Evolutionary conservation across 2,888 invertebrate genomes (phyloP), one percentile per base, ranked within the genome.

Genomic region (Andricus curvator): DNA sequence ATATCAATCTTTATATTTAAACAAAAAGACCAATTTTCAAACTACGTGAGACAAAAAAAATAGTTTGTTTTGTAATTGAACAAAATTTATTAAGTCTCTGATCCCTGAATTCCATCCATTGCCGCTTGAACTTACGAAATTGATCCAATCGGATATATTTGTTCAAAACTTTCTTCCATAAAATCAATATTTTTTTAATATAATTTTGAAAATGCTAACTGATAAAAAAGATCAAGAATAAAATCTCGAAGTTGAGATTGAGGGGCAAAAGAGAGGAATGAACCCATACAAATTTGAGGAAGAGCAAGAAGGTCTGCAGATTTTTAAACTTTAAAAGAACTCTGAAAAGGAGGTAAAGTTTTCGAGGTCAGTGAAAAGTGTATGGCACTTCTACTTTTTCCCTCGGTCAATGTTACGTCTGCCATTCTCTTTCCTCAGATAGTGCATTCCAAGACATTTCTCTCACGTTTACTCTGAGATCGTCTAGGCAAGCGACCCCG

Each of bases 391-490:
- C 56, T 74, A 51, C 48, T 70, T 62, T 25, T 62, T 29, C 56
- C 15, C 74, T 74, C 74, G 74, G 74, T 74, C 74, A 74, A 74
- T 74, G 74, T 74, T 74, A 74, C 56, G 70, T 56, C 51, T 70
- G 56, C 74, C 74, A 74, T 33, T 74, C 74, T 74, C 56, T 74
- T 74, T 56, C 56, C 56, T 56, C 56, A 74, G 74, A 74, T 37
- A 74, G 74, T n/a, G 20, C 74, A 74, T 74, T 74, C 37, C 74
- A 56, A 33, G 51, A n/a, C 56, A 74, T 74, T 56, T 56, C n/a
- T 74, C 33, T 74, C 74, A 33, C 74, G 56, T 74, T 74, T 33
- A 48, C 22, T 37, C 20, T n/a, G 33, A 56, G 56, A 74, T 33
- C 20, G 44, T 74, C 56, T 51, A 51, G 48, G 51, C 48, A 70